These are phyloP conservation scores for Brotula barbata DNA, from an alignment of 2,797 vertebrate species.

Conservation along the genomic window DNA sequence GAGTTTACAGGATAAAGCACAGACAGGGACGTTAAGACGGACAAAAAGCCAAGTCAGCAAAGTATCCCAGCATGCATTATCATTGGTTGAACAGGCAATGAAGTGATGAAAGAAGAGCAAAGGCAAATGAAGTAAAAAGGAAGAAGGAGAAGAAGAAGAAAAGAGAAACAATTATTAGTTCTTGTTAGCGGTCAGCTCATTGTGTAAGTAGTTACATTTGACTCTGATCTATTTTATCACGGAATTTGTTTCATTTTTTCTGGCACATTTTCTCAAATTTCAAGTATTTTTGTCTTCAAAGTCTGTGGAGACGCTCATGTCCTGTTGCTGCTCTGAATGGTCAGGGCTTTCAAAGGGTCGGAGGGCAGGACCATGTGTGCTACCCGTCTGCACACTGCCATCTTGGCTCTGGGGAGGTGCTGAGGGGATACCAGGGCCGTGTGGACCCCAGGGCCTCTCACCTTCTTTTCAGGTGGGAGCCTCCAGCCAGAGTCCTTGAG, in stretches of 20 bases:
- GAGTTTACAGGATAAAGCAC: conserved; percentile 16
- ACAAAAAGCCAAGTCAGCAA: conserved; percentile 17
- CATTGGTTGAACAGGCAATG: conserved; percentile 38
- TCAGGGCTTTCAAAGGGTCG: conserved; percentile 47
- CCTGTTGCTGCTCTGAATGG: conserved; percentile 57
- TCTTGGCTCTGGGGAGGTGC: conserved; percentile 66
- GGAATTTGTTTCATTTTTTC: no score
- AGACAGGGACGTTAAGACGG: conserved; percentile 13
- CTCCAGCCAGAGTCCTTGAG: conserved; percentile 97
- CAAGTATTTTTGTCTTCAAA: conserved; percentile 21
- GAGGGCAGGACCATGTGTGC: conserved; percentile 59
- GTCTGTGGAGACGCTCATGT: conserved; percentile 49
- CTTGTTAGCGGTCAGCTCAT: conserved; percentile 2
- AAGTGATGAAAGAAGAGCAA: conserved; percentile 38
- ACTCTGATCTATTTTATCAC: neutral
- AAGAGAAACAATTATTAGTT: conserved; percentile 68
- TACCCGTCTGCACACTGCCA: conserved; percentile 66
- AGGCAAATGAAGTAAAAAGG: conserved; percentile 30
- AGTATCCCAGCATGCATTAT: conserved; percentile 45
- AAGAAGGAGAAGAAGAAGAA: conserved; percentile 50
- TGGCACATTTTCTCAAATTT: no score
- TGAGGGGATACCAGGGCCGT: conserved; percentile 59
- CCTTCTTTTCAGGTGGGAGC: conserved; percentile 92
- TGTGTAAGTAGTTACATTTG: no score
- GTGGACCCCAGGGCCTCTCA: conserved; percentile 70